Percentiles rank a stretch among this genome's conserved stretches.
Evolutionary conservation across 2,797 vertebrate species (phyloP).

Genomic region (Basileuterus tristriatus): DNA sequence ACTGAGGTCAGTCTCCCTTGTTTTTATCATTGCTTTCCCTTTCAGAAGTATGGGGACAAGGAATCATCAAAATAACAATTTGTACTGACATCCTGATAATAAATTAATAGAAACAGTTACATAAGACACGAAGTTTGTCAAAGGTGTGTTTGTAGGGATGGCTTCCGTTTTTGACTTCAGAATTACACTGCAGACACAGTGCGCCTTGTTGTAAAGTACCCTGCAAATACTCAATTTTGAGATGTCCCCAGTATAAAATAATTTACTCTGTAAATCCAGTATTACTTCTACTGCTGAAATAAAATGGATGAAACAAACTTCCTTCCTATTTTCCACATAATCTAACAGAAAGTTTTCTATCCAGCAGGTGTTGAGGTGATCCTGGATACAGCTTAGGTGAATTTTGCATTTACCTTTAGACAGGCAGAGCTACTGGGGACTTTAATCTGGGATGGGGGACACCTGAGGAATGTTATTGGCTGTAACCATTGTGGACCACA

Average conservation of each 20-base stretch:
- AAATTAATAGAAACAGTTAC: slow-evolving; percentile 18
- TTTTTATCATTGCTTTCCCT: slow-evolving; percentile 62
- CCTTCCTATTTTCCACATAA: background rate
- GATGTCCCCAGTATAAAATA: background rate
- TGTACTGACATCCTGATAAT: slow-evolving; percentile 31
- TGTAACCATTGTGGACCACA: background rate
- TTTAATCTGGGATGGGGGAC: background rate
- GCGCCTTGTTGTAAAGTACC: background rate
- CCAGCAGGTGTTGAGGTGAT: background rate
- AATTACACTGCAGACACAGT: background rate
- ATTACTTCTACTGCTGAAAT: background rate
- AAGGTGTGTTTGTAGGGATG: background rate
- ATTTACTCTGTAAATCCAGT: background rate
- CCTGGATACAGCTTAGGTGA: background rate
- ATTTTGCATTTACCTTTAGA: background rate
- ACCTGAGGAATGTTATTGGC: background rate
- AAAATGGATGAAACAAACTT: background rate
- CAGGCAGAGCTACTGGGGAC: background rate
- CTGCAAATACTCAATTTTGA: background rate
- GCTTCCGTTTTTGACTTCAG: background rate
- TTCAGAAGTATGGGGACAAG: slow-evolving; percentile 33
- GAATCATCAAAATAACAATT: slow-evolving; percentile 43
- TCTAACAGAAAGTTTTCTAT: background rate
- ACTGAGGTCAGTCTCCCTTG: slow-evolving; percentile 53
- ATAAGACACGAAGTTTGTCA: background rate